Conservation (phyloP, 2,113 vertebrate species). For the Labrus mixtus region DNA sequence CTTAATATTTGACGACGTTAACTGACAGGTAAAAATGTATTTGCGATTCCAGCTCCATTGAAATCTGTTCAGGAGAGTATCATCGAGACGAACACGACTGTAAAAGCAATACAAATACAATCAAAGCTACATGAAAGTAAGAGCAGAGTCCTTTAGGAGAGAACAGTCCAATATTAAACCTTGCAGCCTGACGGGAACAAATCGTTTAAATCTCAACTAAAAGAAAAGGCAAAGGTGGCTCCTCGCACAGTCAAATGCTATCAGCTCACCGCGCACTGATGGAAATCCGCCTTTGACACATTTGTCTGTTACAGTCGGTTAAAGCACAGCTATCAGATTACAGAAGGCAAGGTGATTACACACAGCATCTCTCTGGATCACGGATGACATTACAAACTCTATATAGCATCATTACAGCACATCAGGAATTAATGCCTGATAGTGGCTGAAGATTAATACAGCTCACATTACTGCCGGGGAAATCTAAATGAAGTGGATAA, state of each 20-base stretch:
- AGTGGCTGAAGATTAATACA: conserved; percentile 28
- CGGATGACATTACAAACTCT: conserved; percentile 24
- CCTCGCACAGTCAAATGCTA: conserved; percentile 26
- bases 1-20: background rate
- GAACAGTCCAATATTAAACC: conserved; percentile 20
- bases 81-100: background rate
- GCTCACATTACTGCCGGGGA: conserved; percentile 19
- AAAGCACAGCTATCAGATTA: conserved; percentile 51
- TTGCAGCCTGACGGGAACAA: conserved; percentile 22
- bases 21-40: background rate
- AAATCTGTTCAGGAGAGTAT: background rate
- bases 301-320: conserved; percentile 48
- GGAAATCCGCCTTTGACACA: conserved; percentile 43
- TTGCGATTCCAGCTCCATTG: background rate
- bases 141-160: conserved; percentile 5
- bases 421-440: conserved; percentile 34
- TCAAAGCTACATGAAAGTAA: conserved; percentile 14
- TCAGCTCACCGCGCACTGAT: conserved; percentile 30
- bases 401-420: conserved; percentile 25
- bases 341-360: conserved; percentile 43
- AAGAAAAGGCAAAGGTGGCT: conserved; percentile 12
- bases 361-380: conserved; percentile 8
- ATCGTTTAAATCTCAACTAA: conserved; percentile 13
- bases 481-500: background rate
- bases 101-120: conserved; percentile 35